These are phyloP conservation scores for Eilema depressum DNA, from an alignment of 2,888 invertebrate genomes.

Conservation along the genomic window DNA sequence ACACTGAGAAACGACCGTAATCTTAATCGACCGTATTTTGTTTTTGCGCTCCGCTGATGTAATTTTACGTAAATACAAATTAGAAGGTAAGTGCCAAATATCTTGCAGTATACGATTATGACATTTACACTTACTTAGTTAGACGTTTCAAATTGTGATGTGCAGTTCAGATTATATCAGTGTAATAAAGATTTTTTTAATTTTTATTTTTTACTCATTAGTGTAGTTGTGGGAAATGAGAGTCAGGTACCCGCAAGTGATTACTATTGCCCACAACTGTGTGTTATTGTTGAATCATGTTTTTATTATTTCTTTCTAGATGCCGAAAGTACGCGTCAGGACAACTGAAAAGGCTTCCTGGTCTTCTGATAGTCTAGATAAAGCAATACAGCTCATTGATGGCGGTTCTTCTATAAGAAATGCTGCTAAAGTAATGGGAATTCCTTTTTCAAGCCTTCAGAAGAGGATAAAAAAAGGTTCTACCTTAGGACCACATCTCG, in stretches of 20 bases:
- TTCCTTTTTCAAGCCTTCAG: conserved; percentile 13
- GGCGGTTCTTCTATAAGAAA: neutral
- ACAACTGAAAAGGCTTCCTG: conserved; percentile 52
- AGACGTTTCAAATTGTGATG: conserved; percentile 46
- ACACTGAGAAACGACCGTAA: conserved; percentile 40
- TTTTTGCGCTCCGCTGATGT: conserved; percentile 44
- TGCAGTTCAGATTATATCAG: conserved; percentile 2
- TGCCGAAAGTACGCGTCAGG: conserved; percentile 45
- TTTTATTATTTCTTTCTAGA: conserved; percentile 36
- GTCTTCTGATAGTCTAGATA: conserved; percentile 43
- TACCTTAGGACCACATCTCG: conserved; percentile 15
- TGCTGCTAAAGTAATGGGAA: neutral
- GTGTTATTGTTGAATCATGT: no score
- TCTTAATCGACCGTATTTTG: conserved; percentile 48
- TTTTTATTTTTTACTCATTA: conserved; percentile 32
- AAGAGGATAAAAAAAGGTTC: conserved; percentile 9
- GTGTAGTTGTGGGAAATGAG: conserved; percentile 40
- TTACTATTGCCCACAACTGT: conserved; percentile 30
- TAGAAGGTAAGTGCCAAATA: conserved; percentile 37
- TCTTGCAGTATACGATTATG: conserved; percentile 44
- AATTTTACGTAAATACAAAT: conserved; percentile 39
- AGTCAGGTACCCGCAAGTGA: conserved; percentile 45
- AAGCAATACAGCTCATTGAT: neutral
- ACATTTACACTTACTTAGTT: conserved; percentile 38
- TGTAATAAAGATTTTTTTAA: no score